Conservation (phyloP, 2,888 invertebrate species). For the Drosophila tripunctata region DNA sequence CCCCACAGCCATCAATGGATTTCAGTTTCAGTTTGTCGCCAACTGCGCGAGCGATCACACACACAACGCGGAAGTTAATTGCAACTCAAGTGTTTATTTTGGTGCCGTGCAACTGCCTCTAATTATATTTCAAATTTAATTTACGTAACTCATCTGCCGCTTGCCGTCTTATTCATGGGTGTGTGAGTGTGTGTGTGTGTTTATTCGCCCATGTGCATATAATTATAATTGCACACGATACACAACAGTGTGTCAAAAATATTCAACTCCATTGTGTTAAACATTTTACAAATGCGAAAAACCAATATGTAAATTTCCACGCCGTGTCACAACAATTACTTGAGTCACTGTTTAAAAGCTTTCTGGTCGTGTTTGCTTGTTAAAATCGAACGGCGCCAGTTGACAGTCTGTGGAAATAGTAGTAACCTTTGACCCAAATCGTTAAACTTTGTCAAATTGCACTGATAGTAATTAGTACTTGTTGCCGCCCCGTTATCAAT, state of each 20-base stretch:
- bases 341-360: background rate
- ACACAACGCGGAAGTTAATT: constrained; percentile 28
- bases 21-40: constrained; percentile 50
- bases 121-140: constrained; percentile 39
- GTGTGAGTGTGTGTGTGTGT: constrained; percentile 5
- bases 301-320: background rate
- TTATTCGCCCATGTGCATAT: constrained; percentile 4
- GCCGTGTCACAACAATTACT: background rate
- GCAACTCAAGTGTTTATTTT: constrained; percentile 17
- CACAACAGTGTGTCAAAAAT: background rate
- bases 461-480: constrained; percentile 3
- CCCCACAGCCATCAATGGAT: constrained; percentile 18
- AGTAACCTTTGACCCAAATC: constrained; percentile 22
- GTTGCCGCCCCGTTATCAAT: constrained; percentile 7
- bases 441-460: background rate
- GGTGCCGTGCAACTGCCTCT: constrained; percentile 10
- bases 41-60: constrained; percentile 34
- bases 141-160: constrained; percentile 45
- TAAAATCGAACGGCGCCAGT: constrained; percentile 16
- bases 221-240: constrained; percentile 6
- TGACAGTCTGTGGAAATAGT: background rate
- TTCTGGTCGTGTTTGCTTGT: background rate
- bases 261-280: no score
- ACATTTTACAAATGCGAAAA: background rate
- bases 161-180: constrained; percentile 18